Conservation (phyloP, 30 jellyfish, hydroid and myxozoan species). For the Mastigias papua region DNA sequence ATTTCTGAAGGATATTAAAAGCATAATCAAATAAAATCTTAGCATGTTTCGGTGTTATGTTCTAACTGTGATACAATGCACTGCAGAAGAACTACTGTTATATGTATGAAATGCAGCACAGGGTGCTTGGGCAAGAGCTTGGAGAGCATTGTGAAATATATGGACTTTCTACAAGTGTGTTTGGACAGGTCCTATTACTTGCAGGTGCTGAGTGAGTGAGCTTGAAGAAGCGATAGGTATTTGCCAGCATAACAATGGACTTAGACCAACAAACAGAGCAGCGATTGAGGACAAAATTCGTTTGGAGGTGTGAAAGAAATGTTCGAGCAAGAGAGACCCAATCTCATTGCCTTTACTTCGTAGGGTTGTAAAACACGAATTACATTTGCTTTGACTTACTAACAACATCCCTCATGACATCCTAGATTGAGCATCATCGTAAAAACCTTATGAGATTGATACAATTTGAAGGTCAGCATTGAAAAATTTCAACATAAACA, state of each 20-base stretch:
- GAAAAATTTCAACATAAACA: background rate
- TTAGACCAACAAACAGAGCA: background rate
- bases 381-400: slow-evolving; percentile 4
- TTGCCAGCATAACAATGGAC: background rate
- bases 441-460: background rate
- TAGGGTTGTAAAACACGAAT: background rate
- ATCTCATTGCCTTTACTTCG: no score
- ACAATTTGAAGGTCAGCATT: no score
- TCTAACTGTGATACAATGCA: background rate
- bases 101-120: background rate
- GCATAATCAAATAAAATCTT: background rate
- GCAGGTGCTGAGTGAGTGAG: slow-evolving; percentile 49
- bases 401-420: background rate
- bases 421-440: background rate
- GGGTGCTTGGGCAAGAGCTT: background rate
- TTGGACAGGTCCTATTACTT: slow-evolving; percentile 10
- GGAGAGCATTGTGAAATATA: background rate
- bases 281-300: background rate
- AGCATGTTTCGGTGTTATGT: background rate
- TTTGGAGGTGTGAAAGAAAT: no score
- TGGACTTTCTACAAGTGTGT: background rate
- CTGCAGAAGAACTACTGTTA: background rate
- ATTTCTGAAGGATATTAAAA: background rate
- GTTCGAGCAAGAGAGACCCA: no score
- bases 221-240: slow-evolving; percentile 2